Evolutionary conservation across 92 coral and sea anemone species (phyloP), one percentile per base, ranked within the genome.

Genomic region (Porites rus): DNA sequence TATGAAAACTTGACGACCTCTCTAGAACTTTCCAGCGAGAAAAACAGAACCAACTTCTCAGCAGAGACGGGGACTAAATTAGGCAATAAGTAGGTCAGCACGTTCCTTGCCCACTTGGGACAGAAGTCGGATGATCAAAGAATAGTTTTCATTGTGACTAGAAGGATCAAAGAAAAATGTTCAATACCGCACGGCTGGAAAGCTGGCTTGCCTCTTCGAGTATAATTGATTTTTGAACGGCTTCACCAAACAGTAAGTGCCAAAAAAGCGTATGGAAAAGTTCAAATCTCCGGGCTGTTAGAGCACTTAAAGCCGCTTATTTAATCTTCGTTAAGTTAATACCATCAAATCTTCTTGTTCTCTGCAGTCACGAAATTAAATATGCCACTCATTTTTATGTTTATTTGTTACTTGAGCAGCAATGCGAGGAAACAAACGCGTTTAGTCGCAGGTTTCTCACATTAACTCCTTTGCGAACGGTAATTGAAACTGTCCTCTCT

Each of bases 71-170:
- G 62, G 74, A 73, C 64, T 80, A 83, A 74, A 73, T 74, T 63
- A 74, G 68, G 63, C 61, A 62, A 61, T 73, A 43, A 51, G 12
- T 62, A 24, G 17, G n/a, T 83, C 65, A 70, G 38, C 51, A 65
- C 79, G 79, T 65, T 71, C 79, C 71, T 20, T 17, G 18, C 86
- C 86, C 87, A 83, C 80, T 73, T 76, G 95, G 94, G 90, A 88
- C 88, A 59, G 53, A 12, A 25, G 78, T 92, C 96, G 95, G 98
- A 82, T 25, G 50, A 82, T 92, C 98, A 95, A 95, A 94, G 90
- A 83, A 21, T 58, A 56, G 77, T 20, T 71, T 59, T 70, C 73
- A 82, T 90, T 86, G 86, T 94, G 78, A 84, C 92, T 86, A 72
- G 74, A 10, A 79, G 92, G 96, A 95, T 95, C 96, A 95, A 95